These are phyloP conservation scores for Microtus pennsylvanicus DNA, from an alignment of 2,113 vertebrate species.

Conservation along the genomic window DNA sequence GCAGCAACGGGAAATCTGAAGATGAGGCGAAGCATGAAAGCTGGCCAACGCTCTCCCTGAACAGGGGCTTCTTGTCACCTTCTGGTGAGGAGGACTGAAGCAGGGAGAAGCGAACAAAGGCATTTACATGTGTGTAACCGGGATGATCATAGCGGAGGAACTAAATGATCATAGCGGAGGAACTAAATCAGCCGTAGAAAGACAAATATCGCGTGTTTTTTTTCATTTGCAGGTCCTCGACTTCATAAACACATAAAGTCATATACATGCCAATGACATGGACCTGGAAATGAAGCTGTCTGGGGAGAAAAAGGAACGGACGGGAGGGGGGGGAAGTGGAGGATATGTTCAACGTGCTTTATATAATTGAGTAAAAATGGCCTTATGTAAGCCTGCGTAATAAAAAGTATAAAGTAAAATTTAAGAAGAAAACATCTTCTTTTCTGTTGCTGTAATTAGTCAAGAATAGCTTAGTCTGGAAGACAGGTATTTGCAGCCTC, in stretches of 20 bases:
- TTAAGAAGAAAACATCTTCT: not conserved
- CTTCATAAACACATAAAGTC: not conserved
- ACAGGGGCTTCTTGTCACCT: not conserved
- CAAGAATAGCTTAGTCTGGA: not conserved
- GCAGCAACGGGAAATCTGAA: not conserved
- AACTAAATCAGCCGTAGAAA: not conserved
- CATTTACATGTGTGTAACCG: not conserved
- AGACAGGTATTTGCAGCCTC: not conserved
- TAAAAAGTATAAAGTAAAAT: not conserved
- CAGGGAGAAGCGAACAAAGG: not conserved
- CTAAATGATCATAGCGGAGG: not conserved
- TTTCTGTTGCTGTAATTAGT: not conserved
- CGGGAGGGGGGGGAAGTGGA: not conserved
- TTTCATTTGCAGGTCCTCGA: not conserved
- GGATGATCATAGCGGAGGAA: not conserved
- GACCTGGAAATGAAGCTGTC: not conserved
- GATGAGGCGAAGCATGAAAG: not conserved
- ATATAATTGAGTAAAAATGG: not conserved
- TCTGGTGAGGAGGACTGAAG: not conserved
- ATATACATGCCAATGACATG: not conserved
- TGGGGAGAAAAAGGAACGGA: not conserved
- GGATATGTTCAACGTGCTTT: not conserved
- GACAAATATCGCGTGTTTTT: not conserved
- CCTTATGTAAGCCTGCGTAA: not conserved
- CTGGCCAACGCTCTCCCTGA: not conserved